A percentile compares a stretch with the other conserved stretches of the same genome.
These are phyloP conservation scores for Synanthedon vespiformis DNA, from an alignment of 2,888 invertebrate species.

Conservation along the genomic window DNA sequence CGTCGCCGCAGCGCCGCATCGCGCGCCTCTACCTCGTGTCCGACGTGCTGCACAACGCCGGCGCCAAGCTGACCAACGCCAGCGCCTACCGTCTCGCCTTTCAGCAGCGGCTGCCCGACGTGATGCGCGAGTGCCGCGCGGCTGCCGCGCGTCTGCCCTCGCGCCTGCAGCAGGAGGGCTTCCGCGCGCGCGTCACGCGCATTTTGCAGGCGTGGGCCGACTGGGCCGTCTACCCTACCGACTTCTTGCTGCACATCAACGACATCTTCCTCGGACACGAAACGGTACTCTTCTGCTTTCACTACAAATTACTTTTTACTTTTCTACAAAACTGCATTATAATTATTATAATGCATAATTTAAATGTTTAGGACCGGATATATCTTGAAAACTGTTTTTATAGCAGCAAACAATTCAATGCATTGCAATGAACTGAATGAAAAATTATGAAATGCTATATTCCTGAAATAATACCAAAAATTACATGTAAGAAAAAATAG, in stretches of 20 bases:
- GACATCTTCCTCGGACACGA: slow-evolving; percentile 88
- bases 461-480: too few relatives aligned
- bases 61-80: slow-evolving; percentile 95
- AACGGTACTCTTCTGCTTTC: slow-evolving; percentile 20
- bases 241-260: slow-evolving; percentile 88
- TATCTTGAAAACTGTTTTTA: too few relatives aligned
- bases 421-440: too few relatives aligned
- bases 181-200: slow-evolving; percentile 89
- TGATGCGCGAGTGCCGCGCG: slow-evolving; percentile 72
- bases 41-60: slow-evolving; percentile 97
- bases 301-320: too few relatives aligned
- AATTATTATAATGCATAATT: too few relatives aligned
- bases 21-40: slow-evolving; percentile 95
- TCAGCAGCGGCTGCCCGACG: slow-evolving; percentile 74
- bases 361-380: too few relatives aligned
- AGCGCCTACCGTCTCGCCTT: slow-evolving; percentile 88
- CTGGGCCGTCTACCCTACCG: slow-evolving; percentile 95
- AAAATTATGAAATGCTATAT: too few relatives aligned
- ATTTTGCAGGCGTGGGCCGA: slow-evolving; percentile 98
- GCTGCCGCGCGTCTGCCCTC: slow-evolving; percentile 81
- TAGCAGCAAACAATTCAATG: too few relatives aligned
- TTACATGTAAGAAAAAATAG: too few relatives aligned
- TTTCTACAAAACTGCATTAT: too few relatives aligned
- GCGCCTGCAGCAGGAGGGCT: slow-evolving; percentile 95
- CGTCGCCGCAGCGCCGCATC: slow-evolving; percentile 88